Conservation (phyloP, 2,113 vertebrate genomes). For the Fregata magnificens region DNA sequence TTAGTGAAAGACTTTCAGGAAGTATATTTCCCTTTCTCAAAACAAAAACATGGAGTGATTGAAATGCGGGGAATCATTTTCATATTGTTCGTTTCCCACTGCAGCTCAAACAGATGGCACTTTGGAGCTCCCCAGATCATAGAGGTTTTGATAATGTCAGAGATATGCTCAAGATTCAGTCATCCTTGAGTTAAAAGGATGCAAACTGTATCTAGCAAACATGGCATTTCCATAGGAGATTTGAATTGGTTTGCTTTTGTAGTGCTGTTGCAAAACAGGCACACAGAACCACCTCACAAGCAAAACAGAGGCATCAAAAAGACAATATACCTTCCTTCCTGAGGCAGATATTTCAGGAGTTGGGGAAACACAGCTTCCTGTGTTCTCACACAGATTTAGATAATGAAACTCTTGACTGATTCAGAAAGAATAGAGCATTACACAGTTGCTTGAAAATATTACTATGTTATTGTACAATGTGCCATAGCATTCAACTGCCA, state of each 20-base stretch:
- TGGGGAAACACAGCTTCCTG: slow-evolving; percentile 76
- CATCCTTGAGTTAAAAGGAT: slow-evolving; percentile 50
- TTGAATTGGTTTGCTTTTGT: slow-evolving; percentile 56
- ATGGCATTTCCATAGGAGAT: slow-evolving; percentile 54
- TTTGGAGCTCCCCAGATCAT: not conserved
- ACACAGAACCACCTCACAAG: slow-evolving; percentile 54
- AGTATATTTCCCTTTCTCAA: slow-evolving; percentile 41
- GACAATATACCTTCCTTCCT: slow-evolving; percentile 82
- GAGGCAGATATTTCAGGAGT: slow-evolving; percentile 77
- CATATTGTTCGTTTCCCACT: slow-evolving; percentile 45
- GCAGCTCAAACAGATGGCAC: not conserved
- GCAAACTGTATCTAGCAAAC: slow-evolving; percentile 44
- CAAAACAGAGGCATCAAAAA: slow-evolving; percentile 72
- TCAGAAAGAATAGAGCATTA: slow-evolving; percentile 34
- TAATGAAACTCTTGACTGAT: slow-evolving; percentile 60
- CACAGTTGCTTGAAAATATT: not conserved
- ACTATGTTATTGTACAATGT: not conserved
- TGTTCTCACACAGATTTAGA: slow-evolving; percentile 77
- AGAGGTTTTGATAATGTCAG: slow-evolving; percentile 22
- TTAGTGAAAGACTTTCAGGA: slow-evolving; percentile 28
- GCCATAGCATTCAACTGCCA: not conserved
- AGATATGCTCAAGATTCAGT: slow-evolving; percentile 49
- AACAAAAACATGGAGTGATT: not conserved
- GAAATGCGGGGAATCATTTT: slow-evolving; percentile 40
- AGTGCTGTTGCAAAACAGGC: slow-evolving; percentile 47